Evolutionary conservation across 1,140 invertebrate species (phyloP).

Genomic region (Eupristina koningsbergeri): DNA sequence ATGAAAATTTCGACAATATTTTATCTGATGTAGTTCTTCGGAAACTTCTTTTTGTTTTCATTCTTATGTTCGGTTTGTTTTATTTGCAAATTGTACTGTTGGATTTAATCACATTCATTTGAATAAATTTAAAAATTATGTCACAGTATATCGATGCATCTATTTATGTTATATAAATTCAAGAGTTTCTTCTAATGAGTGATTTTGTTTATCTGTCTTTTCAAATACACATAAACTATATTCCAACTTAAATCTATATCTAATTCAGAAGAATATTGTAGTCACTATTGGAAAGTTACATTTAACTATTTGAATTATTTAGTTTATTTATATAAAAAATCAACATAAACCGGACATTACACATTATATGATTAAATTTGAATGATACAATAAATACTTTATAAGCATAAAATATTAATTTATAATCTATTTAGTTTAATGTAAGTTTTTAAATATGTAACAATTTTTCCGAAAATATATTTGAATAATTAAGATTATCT

Average conservation of each 20-base stretch:
- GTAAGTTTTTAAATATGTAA: not conserved
- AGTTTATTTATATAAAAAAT: too few relatives aligned
- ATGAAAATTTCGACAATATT: constrained; percentile 20
- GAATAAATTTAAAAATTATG: not conserved
- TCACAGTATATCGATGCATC: not conserved
- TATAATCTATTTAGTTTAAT: too few relatives aligned
- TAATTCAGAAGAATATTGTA: too few relatives aligned
- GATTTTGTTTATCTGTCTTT: not conserved
- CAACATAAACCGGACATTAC: not conserved
- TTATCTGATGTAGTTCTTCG: not conserved
- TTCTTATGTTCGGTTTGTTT: not conserved
- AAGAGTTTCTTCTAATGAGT: not conserved
- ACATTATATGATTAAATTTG: too few relatives aligned
- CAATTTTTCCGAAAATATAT: not conserved
- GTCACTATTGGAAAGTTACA: too few relatives aligned
- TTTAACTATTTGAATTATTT: too few relatives aligned
- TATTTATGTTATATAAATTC: not conserved
- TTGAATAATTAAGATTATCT: not conserved
- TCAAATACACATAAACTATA: too few relatives aligned
- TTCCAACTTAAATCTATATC: too few relatives aligned
- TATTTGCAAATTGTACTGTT: not conserved
- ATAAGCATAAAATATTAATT: too few relatives aligned
- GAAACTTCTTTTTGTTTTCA: not conserved
- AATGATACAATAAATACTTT: too few relatives aligned
- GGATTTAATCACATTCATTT: not conserved